A percentile compares a stretch with the other conserved stretches of the same genome.
Conservation (phyloP, 2,797 vertebrate genomes). For the Sardinella longiceps region DNA sequence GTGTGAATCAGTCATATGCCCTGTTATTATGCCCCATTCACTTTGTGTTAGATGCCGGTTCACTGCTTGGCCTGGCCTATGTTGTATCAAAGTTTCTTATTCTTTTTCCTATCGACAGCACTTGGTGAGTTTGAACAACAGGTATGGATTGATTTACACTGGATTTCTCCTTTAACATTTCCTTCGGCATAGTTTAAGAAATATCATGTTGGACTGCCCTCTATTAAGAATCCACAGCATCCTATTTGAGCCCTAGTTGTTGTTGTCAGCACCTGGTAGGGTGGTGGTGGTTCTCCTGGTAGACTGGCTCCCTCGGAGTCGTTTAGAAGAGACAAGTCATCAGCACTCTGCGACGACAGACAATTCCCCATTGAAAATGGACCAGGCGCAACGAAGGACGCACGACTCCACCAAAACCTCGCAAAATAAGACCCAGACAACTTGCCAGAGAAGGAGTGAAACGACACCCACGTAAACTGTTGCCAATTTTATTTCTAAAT, state of each 20-base stretch:
- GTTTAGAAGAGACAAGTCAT: slow-evolving; percentile 80
- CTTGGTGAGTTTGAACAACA: too few species aligned
- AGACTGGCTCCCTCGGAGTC: slow-evolving; percentile 82
- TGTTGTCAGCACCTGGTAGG: slow-evolving; percentile 75
- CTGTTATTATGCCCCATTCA: too few species aligned
- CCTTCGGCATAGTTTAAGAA: too few species aligned
- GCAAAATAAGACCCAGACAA: background rate
- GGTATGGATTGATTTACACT: too few species aligned
- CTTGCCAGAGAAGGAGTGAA: background rate
- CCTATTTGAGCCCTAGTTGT: background rate
- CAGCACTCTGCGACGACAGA: slow-evolving; percentile 80
- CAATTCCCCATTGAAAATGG: slow-evolving; percentile 82
- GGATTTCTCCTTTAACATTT: too few species aligned
- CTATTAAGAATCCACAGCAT: background rate
- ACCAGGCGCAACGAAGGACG: background rate
- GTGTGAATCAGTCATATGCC: too few species aligned
- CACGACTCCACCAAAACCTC: slow-evolving; percentile 10
- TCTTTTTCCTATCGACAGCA: too few species aligned
- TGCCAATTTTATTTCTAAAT: background rate
- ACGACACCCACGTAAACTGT: background rate
- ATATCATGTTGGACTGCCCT: background rate
- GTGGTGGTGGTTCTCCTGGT: slow-evolving; percentile 78
- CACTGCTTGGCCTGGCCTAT: too few species aligned
- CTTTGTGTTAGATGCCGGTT: too few species aligned
- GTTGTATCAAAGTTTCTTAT: too few species aligned